Base-by-base conservation (phyloP, 2,888 invertebrate species). In the Cosmia pyralina region DNA sequence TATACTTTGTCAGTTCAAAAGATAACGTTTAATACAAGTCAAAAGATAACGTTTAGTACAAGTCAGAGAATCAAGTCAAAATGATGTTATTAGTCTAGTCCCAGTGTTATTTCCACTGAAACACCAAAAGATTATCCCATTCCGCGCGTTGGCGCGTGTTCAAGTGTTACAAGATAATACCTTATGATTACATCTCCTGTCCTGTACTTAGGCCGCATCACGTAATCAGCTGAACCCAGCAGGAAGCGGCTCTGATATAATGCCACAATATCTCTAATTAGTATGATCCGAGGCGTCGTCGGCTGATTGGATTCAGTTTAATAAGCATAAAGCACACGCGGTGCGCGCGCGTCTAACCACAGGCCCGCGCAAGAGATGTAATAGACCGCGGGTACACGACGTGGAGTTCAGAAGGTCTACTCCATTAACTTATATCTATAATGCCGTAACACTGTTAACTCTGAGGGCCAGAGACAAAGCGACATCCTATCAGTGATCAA, bases 291-390 rank as follows among this genome's bases (percentile, higher is more conserved):
- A 85, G 75, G 85, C 88, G 83, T 79, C 88, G 83, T 79, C 76
- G 74, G 89, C 89, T 93, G 94, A 94, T 94, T 94, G 94, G 92
- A 92, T 94, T 93, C 92, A 92, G 91, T 93, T 94, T 93, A 94
- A 94, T 94, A 92, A 93, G 92, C 93, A 94, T 94, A 94, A 94
- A 93, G 92, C 92, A 94, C 93, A 89, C 60, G 75, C 82, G 72
- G 79, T 85, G 79, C 83, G 76, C 79, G 72, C 79, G 76, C 81
- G 57, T 19, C 63, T 81, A 81, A 81, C 81, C 84, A 81, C 84
- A 81, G 83, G 79, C 82, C 81, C 75, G 81, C 83, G 68, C 65
- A 22, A 11, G 58, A 60, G 38, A 65, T 22, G 62, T 84, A 75
- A 81, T 84, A 55, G 70, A 48, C 55, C 41, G 38, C 34, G n/a